Base-by-base conservation (phyloP, 2,797 vertebrate species). In the Xyrichtys novacula region DNA sequence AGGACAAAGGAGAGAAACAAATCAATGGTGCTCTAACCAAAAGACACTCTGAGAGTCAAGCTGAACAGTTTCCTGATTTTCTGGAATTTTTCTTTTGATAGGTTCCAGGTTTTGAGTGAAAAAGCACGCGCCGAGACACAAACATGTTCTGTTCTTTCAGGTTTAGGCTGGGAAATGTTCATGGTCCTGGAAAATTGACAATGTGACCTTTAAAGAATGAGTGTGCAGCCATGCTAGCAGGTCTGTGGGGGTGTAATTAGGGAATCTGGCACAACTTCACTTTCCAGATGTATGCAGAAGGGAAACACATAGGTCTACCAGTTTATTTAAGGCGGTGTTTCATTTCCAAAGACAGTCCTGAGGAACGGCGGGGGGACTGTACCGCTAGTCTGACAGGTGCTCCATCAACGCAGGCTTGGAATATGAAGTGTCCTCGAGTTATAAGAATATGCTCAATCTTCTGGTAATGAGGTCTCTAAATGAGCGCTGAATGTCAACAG, bases 381-480 rank as follows among this genome's bases (percentile, higher is more conserved):
- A 40, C 52, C 66, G 34, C 28, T 29, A 49, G 38, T 79, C 68
- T 74, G 64, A 56, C 56, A 75, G 61, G 44, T 28, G 50, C 59
- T 86, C 23, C 73, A 71, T 88, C 76, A 78, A 32, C 17, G 58
- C 28, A 49, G 58, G 34, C 57, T 32, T 32, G 26, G 48, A 57
- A 65, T 71, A 64, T 40, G 62, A 55, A 73, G 74, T 63, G 74
- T 80, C 78, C 74, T 59, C 49, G 71, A 55, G 19, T 69, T 28
- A 48, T 4, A 2, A 61, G 43, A 62, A 65, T 61, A 43, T 8
- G 29, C 40, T 85, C 73, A 62, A 22, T 84, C 78, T 57, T 12
- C 64, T 61, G 71, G 19, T 81, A 73, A 76, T 73, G 68, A 84
- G 73, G 62, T 52, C 28, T 47, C 44, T 62, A 72, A 80, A 86